Percentiles rank a stretch among this genome's conserved stretches.
These are phyloP conservation scores for Cheiracanthium punctorium DNA, from an alignment of 2,888 invertebrate genomes.

Conservation along the genomic window DNA sequence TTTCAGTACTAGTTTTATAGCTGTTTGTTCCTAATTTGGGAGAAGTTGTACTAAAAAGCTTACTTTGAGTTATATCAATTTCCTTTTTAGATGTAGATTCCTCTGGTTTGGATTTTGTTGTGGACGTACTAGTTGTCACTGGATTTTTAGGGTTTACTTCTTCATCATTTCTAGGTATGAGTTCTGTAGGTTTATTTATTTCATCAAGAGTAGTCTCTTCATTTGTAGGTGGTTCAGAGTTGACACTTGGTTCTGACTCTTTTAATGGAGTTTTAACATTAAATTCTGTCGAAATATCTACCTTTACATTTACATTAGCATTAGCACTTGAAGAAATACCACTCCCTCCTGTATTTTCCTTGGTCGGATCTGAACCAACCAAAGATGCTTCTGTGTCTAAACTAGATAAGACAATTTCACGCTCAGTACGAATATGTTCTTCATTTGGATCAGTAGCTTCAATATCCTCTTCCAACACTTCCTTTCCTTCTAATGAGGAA, in stretches of 20 bases:
- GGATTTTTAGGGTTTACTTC: too few relatives aligned
- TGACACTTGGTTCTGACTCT: background rate
- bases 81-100: too few relatives aligned
- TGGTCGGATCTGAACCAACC: background rate
- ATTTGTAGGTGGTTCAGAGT: background rate
- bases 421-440: constrained; percentile 46
- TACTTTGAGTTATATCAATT: too few relatives aligned
- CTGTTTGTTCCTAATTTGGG: too few relatives aligned
- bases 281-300: background rate
- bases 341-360: background rate
- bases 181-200: background rate
- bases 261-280: background rate
- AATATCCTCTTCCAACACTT: too few relatives aligned
- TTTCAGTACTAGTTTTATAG: too few relatives aligned
- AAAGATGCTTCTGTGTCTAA: background rate
- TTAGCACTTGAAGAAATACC: background rate
- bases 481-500: too few relatives aligned
- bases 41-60: too few relatives aligned
- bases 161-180: background rate
- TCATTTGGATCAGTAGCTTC: background rate
- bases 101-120: too few relatives aligned
- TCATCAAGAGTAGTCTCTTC: background rate
- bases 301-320: background rate
- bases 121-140: too few relatives aligned
- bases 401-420: constrained; percentile 18